These are phyloP conservation scores for Arctopsyche grandis DNA, from an alignment of 1,140 invertebrate species.

Conservation along the genomic window DNA sequence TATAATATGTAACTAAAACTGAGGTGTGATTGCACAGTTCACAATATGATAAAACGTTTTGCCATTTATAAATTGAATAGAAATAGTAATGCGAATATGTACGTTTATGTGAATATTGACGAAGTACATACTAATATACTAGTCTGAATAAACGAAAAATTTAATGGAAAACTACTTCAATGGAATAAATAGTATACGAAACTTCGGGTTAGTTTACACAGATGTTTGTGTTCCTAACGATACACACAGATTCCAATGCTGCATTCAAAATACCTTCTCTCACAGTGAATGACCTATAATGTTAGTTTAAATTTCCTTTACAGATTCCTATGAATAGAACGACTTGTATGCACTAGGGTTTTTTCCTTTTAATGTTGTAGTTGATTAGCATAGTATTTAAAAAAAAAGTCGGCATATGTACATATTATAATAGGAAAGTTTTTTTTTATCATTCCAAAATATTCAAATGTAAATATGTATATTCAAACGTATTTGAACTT, in stretches of 20 bases:
- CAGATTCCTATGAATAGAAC: not conserved
- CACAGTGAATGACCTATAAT: slow-evolving; percentile 20
- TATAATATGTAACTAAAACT: not conserved
- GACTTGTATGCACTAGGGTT: not conserved
- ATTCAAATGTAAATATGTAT: too few relatives aligned
- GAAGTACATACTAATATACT: too few relatives aligned
- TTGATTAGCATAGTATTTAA: too few relatives aligned
- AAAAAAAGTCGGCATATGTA: too few relatives aligned
- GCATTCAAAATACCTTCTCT: slow-evolving; percentile 10
- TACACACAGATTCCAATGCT: not conserved
- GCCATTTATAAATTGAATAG: too few relatives aligned
- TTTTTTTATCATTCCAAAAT: too few relatives aligned
- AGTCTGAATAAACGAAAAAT: not conserved
- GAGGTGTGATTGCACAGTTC: not conserved
- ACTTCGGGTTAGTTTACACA: slow-evolving; percentile 3
- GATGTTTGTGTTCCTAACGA: not conserved
- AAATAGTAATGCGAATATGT: too few relatives aligned
- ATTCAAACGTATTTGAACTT: too few relatives aligned
- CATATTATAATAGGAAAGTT: too few relatives aligned
- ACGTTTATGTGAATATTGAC: too few relatives aligned
- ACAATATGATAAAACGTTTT: too few relatives aligned
- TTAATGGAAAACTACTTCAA: not conserved
- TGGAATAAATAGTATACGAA: not conserved
- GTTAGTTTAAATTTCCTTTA: slow-evolving; percentile 5
- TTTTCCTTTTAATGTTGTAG: too few relatives aligned